Base-by-base conservation (phyloP, 2,113 vertebrate species). In the Beaufortia kweichowensis region DNA sequence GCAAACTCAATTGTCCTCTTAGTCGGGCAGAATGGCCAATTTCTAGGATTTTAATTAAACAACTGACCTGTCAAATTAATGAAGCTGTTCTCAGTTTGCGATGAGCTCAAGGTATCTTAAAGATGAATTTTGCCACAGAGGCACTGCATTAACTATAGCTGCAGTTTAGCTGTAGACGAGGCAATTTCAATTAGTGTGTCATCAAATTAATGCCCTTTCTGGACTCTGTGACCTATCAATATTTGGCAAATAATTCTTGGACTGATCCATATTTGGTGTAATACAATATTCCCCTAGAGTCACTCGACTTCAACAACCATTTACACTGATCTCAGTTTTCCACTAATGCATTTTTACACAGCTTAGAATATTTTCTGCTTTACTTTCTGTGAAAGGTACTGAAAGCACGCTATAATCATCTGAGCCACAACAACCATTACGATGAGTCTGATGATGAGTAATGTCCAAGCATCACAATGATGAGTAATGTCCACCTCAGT, bases 21-120 rank as follows among this genome's bases (percentile, higher is more conserved):
- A n/a, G n/a, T n/a, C n/a, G n/a, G n/a, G n/a, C n/a, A n/a, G n/a
- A n/a, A n/a, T n/a, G n/a, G n/a, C n/a, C n/a, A n/a, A n/a, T n/a
- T n/a, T n/a, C n/a, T n/a, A n/a, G n/a, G n/a, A n/a, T n/a, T n/a
- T n/a, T n/a, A n/a, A n/a, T n/a, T n/a, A n/a, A n/a, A n/a, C n/a
- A n/a, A n/a, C n/a, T n/a, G 66, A 72, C 62, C 73, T 39, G 62
- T 77, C 68, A 74, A n/a, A 81, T 76, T 73, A 62, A 79, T 81
- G 33, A 41, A 79, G 48, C 35, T 69, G 76, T 61, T 76, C 41
- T 26, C 33, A 10, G 28, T 59, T 76, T 29, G 50, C 69, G 75
- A 76, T 76, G 31, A 14, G 70, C 35, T 63, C 23, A 9, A 59
- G 53, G 23, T 28, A 70, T 73, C 69, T 53, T 15, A 14, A 60